Base-by-base conservation (phyloP, 2,888 invertebrate genomes). In the Synanthedon andrenaeformis region DNA sequence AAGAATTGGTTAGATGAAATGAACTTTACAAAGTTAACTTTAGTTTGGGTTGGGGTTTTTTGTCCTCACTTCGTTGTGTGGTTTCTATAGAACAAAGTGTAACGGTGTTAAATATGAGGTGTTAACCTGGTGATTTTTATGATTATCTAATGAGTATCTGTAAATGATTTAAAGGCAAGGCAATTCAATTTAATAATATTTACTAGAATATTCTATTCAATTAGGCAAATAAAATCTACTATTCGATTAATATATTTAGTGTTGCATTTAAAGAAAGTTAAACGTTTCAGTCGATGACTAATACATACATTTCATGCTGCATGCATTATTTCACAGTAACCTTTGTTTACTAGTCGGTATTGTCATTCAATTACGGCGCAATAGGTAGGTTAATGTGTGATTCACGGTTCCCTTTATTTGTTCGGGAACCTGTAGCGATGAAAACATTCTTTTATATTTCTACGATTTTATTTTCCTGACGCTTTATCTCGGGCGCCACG, bases 281-380 rank as follows among this genome's bases (percentile, higher is more conserved):
- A 58, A 57, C 63, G 58, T 59, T 62, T 69, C 64, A 56, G 55
- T 56, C 56, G 57, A 66, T 79, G 81, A 79, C 72, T 79, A 79
- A 79, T 64, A 59, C 70, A 65, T 72, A n/a, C n/a, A n/a, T 81
- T 79, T 79, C 77, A 82, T 77, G 72, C 68, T 58, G 56, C 65
- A 66, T 65, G 64, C 67, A 71, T 73, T 76, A 77, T 77, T 76
- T 72, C 74, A 68, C 72, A 64, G 66, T 79, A 76, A 82, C 80
- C 82, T 79, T 76, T 80, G 76, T 71, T 70, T 70, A 62, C 67
- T 69, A 70, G 61, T 52, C 64, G 58, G 65, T 59, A 76, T 81
- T 82, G 76, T 78, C 65, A 71, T 72, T 63, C 62, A 64, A 67
- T 63, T 64, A 65, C 62, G 62, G 19, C 23, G 49, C 49, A 49